Evolutionary conservation across 2,797 vertebrate genomes (phyloP).

Genomic region (Ibycter americanus): DNA sequence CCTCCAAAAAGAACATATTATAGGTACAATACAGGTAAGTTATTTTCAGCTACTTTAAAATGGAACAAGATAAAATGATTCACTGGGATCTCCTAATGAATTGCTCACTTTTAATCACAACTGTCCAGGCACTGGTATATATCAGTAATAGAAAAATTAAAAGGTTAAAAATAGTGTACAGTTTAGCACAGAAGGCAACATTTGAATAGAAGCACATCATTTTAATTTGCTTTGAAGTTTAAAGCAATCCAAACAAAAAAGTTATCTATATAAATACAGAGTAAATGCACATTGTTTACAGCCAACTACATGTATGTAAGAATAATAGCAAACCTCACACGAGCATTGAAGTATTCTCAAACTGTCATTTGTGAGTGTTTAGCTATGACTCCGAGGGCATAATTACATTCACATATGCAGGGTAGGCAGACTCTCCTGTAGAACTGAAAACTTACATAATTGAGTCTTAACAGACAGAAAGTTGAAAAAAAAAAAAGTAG

Average conservation of each 20-base stretch:
- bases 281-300: slow-evolving; percentile 75
- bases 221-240: slow-evolving; percentile 74
- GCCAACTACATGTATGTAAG: slow-evolving; percentile 65
- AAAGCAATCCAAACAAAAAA: slow-evolving; percentile 72
- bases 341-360: slow-evolving; percentile 27
- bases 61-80: not conserved
- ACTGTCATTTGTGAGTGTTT: slow-evolving; percentile 41
- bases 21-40: not conserved
- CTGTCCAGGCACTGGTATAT: not conserved
- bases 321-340: slow-evolving; percentile 70
- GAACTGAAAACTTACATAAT: slow-evolving; percentile 16
- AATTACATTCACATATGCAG: slow-evolving; percentile 74
- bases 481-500: not conserved
- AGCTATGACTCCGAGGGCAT: slow-evolving; percentile 38
- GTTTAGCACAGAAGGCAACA: slow-evolving; percentile 33
- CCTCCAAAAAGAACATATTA: not conserved
- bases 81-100: not conserved
- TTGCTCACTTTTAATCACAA: slow-evolving; percentile 15
- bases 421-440: slow-evolving; percentile 61
- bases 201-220: slow-evolving; percentile 50
- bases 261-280: slow-evolving; percentile 75
- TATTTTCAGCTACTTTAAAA: not conserved
- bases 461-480: slow-evolving; percentile 21
- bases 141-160: not conserved
- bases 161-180: not conserved